A percentile compares a stretch with the other conserved stretches of the same genome.
Conservation (phyloP, 2,797 vertebrate genomes). For the Poecilia wingei region DNA sequence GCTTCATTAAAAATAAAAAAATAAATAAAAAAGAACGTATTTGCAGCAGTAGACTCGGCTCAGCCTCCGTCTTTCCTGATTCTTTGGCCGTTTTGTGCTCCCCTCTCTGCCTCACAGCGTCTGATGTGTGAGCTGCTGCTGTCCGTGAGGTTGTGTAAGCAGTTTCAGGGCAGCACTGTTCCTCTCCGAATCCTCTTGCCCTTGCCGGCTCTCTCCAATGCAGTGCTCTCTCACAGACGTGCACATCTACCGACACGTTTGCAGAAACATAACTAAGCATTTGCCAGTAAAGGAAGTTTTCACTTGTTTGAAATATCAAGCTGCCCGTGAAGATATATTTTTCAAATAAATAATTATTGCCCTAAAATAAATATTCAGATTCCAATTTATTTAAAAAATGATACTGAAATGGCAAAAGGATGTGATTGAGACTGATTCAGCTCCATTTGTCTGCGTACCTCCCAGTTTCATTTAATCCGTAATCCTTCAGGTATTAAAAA, state of each 20-base stretch:
- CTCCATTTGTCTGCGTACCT: background rate
- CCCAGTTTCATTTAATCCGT: background rate
- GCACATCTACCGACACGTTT: background rate
- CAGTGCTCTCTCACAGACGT: background rate
- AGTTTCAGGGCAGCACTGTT: conserved; percentile 39
- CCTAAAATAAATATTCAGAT: background rate
- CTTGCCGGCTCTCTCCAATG: background rate
- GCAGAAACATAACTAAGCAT: background rate
- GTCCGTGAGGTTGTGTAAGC: conserved; percentile 27
- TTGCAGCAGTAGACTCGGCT: background rate
- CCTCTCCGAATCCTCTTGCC: conserved; percentile 2
- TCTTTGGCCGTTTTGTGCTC: background rate
- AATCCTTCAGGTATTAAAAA: background rate
- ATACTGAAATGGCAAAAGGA: background rate
- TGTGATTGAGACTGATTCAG: background rate
- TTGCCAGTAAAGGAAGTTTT: background rate
- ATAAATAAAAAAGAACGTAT: background rate
- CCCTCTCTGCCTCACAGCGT: conserved; percentile 16
- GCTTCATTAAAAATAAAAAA: background rate
- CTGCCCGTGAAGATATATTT: background rate
- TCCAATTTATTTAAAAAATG: background rate
- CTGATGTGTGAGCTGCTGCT: conserved; percentile 32
- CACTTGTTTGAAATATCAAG: background rate
- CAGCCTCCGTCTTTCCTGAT: background rate
- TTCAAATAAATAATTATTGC: background rate